Evolutionary conservation across 2,113 vertebrate genomes (phyloP).

Genomic region (Spilogale gracilis): DNA sequence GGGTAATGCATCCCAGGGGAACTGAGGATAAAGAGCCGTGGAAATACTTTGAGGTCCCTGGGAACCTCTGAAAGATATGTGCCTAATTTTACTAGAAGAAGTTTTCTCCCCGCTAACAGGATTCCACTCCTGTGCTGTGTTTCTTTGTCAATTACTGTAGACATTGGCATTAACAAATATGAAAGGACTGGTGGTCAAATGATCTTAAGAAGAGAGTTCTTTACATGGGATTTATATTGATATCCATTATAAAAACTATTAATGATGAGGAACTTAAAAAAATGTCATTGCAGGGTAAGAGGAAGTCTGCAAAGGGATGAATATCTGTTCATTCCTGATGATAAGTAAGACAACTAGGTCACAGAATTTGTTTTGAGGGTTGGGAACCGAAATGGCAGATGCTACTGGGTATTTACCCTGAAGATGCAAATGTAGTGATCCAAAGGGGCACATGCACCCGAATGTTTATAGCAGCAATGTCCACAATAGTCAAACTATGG

Average conservation of each 20-base stretch:
- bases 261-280: not conserved
- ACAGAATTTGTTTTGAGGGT: not conserved
- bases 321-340: not conserved
- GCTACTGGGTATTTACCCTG: too few relatives aligned
- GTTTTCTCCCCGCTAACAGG: not conserved
- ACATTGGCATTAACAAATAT: not conserved
- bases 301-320: not conserved
- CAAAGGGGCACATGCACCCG: too few relatives aligned
- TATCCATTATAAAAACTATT: not conserved
- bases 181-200: not conserved
- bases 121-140: not conserved
- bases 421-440: too few relatives aligned
- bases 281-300: not conserved
- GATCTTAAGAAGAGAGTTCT: not conserved
- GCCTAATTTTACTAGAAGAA: not conserved
- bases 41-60: conserved; percentile 13
- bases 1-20: not conserved
- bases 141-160: conserved; percentile 37
- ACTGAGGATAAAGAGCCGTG: not conserved
- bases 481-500: too few relatives aligned
- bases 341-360: not conserved
- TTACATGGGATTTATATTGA: not conserved
- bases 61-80: conserved; percentile 2
- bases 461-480: too few relatives aligned
- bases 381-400: not conserved